Evolutionary conservation across 2,113 vertebrate species (phyloP).

Genomic region (Cepphus grylle): DNA sequence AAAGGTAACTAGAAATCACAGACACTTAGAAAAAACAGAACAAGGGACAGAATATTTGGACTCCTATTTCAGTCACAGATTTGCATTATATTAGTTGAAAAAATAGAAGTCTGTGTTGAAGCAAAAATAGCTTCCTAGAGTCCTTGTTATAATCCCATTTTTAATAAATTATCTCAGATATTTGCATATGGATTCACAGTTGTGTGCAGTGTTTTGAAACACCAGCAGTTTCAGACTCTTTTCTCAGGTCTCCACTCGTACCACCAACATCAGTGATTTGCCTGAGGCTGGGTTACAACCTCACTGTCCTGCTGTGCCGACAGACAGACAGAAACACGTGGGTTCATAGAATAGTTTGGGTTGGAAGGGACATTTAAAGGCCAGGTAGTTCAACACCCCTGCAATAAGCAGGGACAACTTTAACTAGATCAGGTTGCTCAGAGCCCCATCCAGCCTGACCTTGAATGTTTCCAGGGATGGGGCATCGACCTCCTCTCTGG

Average conservation of each 20-base stretch:
- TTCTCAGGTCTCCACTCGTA: background rate
- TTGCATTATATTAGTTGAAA: background rate
- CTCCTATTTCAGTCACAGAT: background rate
- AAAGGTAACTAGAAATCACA: background rate
- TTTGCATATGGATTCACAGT: background rate
- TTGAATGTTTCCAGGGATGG: background rate
- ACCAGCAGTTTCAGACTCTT: background rate
- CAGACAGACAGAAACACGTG: background rate
- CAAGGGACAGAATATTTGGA: background rate
- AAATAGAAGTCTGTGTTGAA: background rate
- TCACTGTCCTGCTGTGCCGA: rapidly evolving
- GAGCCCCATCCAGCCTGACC: background rate
- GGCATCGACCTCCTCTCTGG: background rate
- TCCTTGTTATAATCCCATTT: background rate
- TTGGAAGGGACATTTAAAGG: background rate
- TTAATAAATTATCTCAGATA: background rate
- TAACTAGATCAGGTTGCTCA: background rate
- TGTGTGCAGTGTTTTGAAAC: background rate
- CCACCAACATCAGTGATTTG: too few species aligned
- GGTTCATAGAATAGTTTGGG: background rate
- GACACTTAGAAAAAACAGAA: background rate
- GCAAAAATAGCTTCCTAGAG: background rate
- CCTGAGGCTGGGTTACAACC: background rate
- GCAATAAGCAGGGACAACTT: background rate
- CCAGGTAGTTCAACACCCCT: background rate